A percentile compares a stretch with the other conserved stretches of the same genome.
These are phyloP conservation scores for Oreotrochilus melanogaster DNA, from an alignment of 2,113 vertebrate genomes.

Conservation along the genomic window DNA sequence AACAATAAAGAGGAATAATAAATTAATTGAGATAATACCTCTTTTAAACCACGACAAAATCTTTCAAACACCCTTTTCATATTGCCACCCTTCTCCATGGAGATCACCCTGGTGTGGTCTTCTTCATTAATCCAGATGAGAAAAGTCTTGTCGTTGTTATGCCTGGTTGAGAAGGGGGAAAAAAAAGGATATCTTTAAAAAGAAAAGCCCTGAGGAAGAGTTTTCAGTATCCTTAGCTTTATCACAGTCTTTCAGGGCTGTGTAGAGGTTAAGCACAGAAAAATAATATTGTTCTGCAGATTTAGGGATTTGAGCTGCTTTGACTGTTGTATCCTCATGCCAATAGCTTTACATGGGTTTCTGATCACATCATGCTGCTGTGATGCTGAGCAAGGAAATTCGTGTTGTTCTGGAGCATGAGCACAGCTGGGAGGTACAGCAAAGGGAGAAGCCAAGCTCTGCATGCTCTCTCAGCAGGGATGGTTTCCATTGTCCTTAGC, in stretches of 20 bases:
- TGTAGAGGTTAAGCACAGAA: not conserved
- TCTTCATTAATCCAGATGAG: slow-evolving; percentile 95
- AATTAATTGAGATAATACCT: slow-evolving; percentile 74
- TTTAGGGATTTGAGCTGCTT: not conserved
- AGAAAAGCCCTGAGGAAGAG: not conserved
- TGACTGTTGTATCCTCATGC: not conserved
- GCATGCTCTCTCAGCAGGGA: not conserved
- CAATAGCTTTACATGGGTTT: not conserved
- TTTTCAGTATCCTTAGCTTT: not conserved
- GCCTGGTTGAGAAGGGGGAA: slow-evolving; percentile 75
- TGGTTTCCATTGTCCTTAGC: not conserved
- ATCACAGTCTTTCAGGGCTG: not conserved
- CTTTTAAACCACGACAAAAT: slow-evolving; percentile 90
- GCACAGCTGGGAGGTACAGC: not conserved
- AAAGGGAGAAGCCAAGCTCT: not conserved
- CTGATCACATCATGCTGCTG: not conserved
- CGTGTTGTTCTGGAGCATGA: not conserved
- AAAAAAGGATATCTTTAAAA: not conserved
- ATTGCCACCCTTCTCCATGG: slow-evolving; percentile 94
- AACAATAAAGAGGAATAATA: not conserved
- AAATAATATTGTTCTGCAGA: not conserved
- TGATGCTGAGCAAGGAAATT: not conserved
- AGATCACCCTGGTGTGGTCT: slow-evolving; percentile 92
- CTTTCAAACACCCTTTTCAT: slow-evolving; percentile 95
- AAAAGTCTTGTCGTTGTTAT: slow-evolving; percentile 93